Percentiles rank a stretch among this genome's conserved stretches.
Evolutionary conservation across 2,888 invertebrate species (phyloP).

Genomic region (Alsophila aescularia): DNA sequence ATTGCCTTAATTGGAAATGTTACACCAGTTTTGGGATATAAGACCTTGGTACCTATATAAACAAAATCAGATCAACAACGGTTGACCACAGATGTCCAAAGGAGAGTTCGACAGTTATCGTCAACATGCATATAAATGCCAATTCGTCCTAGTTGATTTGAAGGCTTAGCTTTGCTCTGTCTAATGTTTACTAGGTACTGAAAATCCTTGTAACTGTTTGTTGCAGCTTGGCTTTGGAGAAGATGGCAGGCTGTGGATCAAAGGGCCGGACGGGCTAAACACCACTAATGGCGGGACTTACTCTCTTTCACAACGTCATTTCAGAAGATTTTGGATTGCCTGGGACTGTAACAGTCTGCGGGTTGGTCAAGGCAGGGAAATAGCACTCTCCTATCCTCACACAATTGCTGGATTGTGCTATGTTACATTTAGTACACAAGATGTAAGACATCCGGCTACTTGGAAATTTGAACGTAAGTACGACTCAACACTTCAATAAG

Average conservation of each 20-base stretch:
- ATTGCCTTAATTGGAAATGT: too few species aligned
- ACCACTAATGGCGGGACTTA: slow-evolving; percentile 7
- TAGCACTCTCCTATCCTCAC: neutral
- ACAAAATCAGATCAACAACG: too few species aligned
- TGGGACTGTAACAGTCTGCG: slow-evolving; percentile 59
- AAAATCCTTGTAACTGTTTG: too few species aligned
- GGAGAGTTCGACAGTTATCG: too few species aligned
- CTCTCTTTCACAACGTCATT: slow-evolving; percentile 50
- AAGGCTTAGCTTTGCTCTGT: too few species aligned
- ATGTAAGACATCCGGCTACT: slow-evolving; percentile 35
- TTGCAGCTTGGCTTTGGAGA: slow-evolving; percentile 48
- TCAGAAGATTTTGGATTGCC: slow-evolving; percentile 74
- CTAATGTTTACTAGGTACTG: too few species aligned
- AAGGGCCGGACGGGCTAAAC: slow-evolving; percentile 1
- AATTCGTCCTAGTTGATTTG: too few species aligned
- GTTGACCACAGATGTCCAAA: too few species aligned
- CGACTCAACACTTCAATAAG: neutral
- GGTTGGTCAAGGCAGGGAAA: slow-evolving; percentile 16
- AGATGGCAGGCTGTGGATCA: slow-evolving; percentile 46
- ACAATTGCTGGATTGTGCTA: slow-evolving; percentile 43
- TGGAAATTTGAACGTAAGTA: slow-evolving; percentile 63
- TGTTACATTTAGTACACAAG: slow-evolving; percentile 47
- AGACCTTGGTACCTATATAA: too few species aligned
- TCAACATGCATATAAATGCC: too few species aligned
- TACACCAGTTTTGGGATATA: too few species aligned